Evolutionary conservation across 2,797 vertebrate genomes (phyloP), one percentile per base, ranked within the genome.

Genomic region (Pipistrellus nathusii): DNA sequence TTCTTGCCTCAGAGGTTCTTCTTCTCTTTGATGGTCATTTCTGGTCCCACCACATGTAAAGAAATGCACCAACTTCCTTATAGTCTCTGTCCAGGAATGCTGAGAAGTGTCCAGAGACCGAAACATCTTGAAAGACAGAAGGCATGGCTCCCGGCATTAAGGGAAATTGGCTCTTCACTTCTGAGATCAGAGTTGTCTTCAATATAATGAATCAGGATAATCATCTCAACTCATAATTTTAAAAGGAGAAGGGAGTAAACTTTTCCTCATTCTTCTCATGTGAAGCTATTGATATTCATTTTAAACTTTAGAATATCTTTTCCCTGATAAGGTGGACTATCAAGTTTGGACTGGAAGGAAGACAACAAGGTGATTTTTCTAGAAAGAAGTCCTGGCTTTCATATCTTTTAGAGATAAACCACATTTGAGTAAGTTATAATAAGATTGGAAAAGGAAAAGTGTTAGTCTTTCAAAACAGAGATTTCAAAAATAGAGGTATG

Each of bases 1-100:
- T 76, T 84, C 55, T 81, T 93, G 32, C n/a, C 85, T 80, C 53
- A 69, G 48, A 80, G 51, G 13, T 38, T 91, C n/a, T 91, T 71
- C 51, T 78, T 66, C 46, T 30, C 30, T 77, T 85, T 68, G 76
- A 82, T 20, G 27, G 6, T 68, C 66, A 64, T 76, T 96, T 71
- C 90, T 89, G 46, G 6, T 46, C 5, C 25, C 27, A 57, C 27
- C 9, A 7, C 57, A 66, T 48, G 10, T 38, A 77, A 85, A 90
- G 41, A 32, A 85, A 77, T 44, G 73, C 27, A 35, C 32, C 23
- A 30, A 51, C 66, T 71, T 76, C 21, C 62, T 57, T 72, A 41
- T 1, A 8, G 4, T n/a, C 35, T 8, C 25, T 94, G 18, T 38
- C 46, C n/a, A 82, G 53, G 78, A 69, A 69, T 94, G 55, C 55